These are phyloP conservation scores for Orycteropus afer DNA, from an alignment of 2,113 vertebrate species.

Conservation along the genomic window DNA sequence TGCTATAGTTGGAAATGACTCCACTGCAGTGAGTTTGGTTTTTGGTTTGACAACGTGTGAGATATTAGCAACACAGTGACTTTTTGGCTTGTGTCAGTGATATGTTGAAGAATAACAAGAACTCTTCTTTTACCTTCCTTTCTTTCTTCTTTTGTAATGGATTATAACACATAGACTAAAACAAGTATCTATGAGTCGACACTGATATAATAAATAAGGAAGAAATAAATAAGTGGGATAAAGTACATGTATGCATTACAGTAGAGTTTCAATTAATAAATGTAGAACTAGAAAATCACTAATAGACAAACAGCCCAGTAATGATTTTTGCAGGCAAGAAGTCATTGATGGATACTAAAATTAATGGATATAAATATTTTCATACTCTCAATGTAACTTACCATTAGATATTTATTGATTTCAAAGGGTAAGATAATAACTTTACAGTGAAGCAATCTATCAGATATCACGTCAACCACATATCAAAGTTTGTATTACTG, in stretches of 20 bases:
- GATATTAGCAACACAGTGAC: neutral
- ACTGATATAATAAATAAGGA: neutral
- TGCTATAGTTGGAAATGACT: too few species aligned
- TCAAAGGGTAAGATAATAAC: neutral
- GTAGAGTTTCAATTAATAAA: neutral
- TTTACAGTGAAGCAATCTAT: neutral
- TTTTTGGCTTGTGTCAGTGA: neutral
- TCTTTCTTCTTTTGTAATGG: neutral
- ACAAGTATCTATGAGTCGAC: neutral
- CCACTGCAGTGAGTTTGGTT: too few species aligned
- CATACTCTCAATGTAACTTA: neutral
- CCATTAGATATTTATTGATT: neutral
- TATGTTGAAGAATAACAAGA: neutral
- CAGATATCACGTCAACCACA: neutral
- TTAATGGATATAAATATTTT: neutral
- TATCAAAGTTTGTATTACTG: neutral
- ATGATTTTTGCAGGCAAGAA: neutral
- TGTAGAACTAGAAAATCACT: conserved; percentile 5
- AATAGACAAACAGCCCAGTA: neutral
- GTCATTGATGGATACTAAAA: neutral
- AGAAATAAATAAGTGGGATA: neutral
- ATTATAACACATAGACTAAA: neutral
- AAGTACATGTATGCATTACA: neutral
- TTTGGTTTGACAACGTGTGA: neutral
- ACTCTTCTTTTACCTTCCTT: neutral